Evolutionary conservation across 2,113 vertebrate genomes (phyloP).

Genomic region (Tinamus guttatus): DNA sequence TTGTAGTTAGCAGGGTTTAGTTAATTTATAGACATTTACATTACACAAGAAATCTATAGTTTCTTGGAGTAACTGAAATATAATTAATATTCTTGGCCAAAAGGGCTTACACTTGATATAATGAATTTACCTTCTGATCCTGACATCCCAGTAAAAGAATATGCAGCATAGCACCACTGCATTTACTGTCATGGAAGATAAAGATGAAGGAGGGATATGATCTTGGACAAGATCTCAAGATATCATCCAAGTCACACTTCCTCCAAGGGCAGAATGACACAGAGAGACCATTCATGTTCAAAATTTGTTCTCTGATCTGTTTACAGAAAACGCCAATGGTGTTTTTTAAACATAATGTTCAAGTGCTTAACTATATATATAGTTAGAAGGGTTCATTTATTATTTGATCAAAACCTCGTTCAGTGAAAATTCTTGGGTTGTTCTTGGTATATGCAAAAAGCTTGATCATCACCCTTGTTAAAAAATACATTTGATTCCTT

Average conservation of each 20-base stretch:
- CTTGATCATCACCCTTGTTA: not conserved
- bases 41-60: not conserved
- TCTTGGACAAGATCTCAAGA: not conserved
- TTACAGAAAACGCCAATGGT: not conserved
- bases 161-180: not conserved
- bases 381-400: not conserved
- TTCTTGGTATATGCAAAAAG: not conserved
- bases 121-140: not conserved
- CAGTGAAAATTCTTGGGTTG: not conserved
- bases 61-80: not conserved
- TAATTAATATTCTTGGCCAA: not conserved
- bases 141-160: not conserved
- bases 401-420: not conserved
- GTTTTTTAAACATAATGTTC: not conserved
- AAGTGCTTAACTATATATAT: not conserved
- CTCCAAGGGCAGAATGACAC: not conserved
- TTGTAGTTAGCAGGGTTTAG: not conserved
- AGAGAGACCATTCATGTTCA: accelerated
- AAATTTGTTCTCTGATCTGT: not conserved
- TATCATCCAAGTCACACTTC: not conserved
- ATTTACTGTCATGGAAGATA: not conserved
- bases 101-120: not conserved
- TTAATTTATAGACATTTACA: not conserved
- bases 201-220: not conserved
- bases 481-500: not conserved